These are phyloP conservation scores for Hemiscyllium ocellatum DNA, from an alignment of 2,113 vertebrate species.

Conservation along the genomic window DNA sequence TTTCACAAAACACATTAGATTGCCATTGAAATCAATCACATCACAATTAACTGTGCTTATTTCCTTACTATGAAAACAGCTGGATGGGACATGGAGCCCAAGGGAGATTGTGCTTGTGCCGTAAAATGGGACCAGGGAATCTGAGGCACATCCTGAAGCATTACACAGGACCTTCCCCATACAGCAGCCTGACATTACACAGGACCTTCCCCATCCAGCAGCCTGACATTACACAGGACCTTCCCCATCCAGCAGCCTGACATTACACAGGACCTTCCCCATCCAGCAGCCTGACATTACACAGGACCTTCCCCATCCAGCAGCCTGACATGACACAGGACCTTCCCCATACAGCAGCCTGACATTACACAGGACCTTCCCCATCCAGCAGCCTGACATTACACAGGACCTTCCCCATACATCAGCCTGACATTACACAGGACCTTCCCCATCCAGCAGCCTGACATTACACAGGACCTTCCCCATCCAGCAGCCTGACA, in stretches of 20 bases:
- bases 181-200: neutral
- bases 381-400: neutral
- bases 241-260: too few relatives aligned
- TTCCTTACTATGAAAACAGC: neutral
- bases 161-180: neutral
- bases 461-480: neutral
- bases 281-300: neutral
- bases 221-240: neutral
- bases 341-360: neutral
- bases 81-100: neutral
- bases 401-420: neutral
- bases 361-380: neutral
- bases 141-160: neutral
- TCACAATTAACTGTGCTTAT: neutral
- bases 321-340: neutral
- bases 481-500: neutral
- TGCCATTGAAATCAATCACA: neutral
- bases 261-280: neutral
- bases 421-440: neutral
- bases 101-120: neutral
- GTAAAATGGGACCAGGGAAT: neutral
- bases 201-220: neutral
- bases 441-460: neutral
- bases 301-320: too few relatives aligned
- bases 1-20: conserved; percentile 10